Evolutionary conservation across 2,888 invertebrate genomes (phyloP).

Genomic region (Apotomis turbidana): DNA sequence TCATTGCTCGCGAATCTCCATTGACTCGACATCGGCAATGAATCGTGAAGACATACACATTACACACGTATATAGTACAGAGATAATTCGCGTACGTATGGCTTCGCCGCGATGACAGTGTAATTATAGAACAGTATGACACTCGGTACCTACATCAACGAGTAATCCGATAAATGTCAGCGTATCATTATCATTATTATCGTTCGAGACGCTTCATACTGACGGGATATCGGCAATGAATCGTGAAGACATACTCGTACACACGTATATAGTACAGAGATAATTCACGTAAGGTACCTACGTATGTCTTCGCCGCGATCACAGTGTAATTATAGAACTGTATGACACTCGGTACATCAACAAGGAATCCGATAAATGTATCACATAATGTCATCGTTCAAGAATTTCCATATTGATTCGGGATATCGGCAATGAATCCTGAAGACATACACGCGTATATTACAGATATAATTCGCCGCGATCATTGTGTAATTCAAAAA

Average conservation of each 20-base stretch:
- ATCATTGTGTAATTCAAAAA: too few relatives aligned
- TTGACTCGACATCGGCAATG: constrained; percentile 28
- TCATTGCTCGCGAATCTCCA: constrained; percentile 5
- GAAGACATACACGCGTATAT: background rate
- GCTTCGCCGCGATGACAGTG: too few relatives aligned
- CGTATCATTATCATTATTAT: background rate
- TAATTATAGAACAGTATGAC: too few relatives aligned
- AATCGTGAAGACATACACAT: constrained; percentile 21
- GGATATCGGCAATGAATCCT: constrained; percentile 28
- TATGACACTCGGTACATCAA: too few relatives aligned
- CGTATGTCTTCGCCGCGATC: too few relatives aligned
- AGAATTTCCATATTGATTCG: constrained; percentile 9
- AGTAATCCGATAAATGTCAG: too few relatives aligned
- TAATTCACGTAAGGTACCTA: background rate
- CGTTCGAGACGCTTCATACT: background rate
- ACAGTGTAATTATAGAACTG: too few relatives aligned
- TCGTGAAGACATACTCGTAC: constrained; percentile 25
- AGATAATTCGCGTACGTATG: background rate
- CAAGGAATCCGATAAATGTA: too few relatives aligned
- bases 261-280: background rate
- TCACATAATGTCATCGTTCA: background rate
- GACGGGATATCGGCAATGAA: constrained; percentile 24
- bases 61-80: background rate
- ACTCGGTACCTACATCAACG: too few relatives aligned
- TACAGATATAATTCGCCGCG: background rate